phyloP scores from a whole-genome alignment of 92 coral and sea anemone genomes.

The Plumapathes pennacea region DNA sequence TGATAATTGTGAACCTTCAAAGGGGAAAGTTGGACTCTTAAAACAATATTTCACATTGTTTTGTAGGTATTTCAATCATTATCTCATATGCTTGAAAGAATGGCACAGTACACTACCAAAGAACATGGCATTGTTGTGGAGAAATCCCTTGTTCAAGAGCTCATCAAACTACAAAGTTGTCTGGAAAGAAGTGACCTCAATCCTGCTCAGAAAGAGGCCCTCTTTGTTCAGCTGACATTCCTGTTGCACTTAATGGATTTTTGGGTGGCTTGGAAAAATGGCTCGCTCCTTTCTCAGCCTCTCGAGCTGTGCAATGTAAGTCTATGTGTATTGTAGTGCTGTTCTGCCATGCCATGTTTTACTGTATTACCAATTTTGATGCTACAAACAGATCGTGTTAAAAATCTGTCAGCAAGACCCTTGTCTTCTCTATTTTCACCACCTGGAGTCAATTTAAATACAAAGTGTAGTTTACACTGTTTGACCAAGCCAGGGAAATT shows the following conservation, averaged over 20 bases:
- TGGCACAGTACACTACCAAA: slow-evolving; percentile 66
- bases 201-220: slow-evolving; percentile 24
- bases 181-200: slow-evolving; percentile 8
- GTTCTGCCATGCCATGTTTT: neutral
- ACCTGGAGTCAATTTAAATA: too few relatives aligned
- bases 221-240: slow-evolving; percentile 32
- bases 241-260: slow-evolving; percentile 40
- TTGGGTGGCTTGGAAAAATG: slow-evolving; percentile 85
- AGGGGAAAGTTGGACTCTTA: too few relatives aligned
- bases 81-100: slow-evolving; percentile 58
- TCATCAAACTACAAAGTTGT: slow-evolving; percentile 33
- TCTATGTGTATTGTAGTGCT: neutral
- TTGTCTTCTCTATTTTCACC: too few relatives aligned
- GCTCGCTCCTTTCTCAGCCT: slow-evolving; percentile 54
- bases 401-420: too few relatives aligned
- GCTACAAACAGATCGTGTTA: too few relatives aligned
- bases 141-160: slow-evolving; percentile 35
- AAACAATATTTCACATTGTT: neutral
- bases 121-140: slow-evolving; percentile 75
- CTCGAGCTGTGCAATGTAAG: slow-evolving; percentile 56
- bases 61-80: slow-evolving; percentile 66
- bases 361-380: too few relatives aligned
- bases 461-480: too few relatives aligned
- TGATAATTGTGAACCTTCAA: too few relatives aligned
- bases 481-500: too few relatives aligned